Evolutionary conservation across 2,888 invertebrate genomes (phyloP), one percentile per base, ranked within the genome.

Genomic region (Drepanosiphum platanoidis): DNA sequence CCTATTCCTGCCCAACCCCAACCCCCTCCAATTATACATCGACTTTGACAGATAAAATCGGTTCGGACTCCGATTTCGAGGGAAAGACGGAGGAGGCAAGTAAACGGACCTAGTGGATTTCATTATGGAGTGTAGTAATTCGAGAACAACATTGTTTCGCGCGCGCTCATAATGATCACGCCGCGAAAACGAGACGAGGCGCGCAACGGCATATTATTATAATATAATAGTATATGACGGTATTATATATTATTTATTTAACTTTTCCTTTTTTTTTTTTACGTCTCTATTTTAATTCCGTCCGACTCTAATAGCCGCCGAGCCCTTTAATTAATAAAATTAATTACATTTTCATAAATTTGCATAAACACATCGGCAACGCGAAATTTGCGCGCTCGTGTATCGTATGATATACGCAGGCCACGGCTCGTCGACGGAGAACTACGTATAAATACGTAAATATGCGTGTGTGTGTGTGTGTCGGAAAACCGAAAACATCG

Each of bases 291-390:
- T n/a, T n/a, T n/a, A 79, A 79, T 66, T 46, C 78, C 22, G 42
- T 79, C 42, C 42, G n/a, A 66, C 64, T 72, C 58, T 71, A 81
- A 81, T 71, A 36, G 61, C 36, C 39, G 30, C n/a, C 39, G 39
- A 39, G 30, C 61, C 71, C 39, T 71, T 81, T 71, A 72, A 81
- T 81, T 81, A 81, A 71, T 71, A 61, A 58, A 72, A 71, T 81
- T 72, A 81, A 81, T 81, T 81, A 71, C 70, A 81, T 81, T 81
- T 81, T 81, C 81, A 81, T 81, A 71, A 81, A 81, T 81, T 81
- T 72, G 39, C 81, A 81, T 81, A 81, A 81, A 61, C 81, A 36
- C 68, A 71, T 80, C 68, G 27, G 30, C 18, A 18, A 36, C 34
- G 42, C 39, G 30, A 78, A 78, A 66, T 78, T 42, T 36, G 13